Evolutionary conservation across 2,888 invertebrate species (phyloP).

Genomic region (Diploptera punctata): DNA sequence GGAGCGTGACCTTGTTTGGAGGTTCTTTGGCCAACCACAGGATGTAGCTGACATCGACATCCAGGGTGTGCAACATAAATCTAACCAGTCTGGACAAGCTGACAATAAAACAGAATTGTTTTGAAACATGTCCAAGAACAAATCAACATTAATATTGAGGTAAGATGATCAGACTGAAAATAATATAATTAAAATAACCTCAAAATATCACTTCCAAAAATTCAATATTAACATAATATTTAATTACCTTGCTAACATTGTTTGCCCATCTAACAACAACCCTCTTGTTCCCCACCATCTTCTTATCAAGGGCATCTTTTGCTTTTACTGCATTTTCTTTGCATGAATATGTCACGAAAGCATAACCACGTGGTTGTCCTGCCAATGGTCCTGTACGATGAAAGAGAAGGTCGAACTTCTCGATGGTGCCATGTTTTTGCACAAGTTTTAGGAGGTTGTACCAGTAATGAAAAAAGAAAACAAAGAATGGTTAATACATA

Average conservation of each 20-base stretch:
- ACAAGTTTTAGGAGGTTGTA: constrained; percentile 95
- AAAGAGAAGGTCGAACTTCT: constrained; percentile 95
- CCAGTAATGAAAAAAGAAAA: constrained; percentile 66
- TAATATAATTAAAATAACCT: too few relatives aligned
- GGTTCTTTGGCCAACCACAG: too few relatives aligned
- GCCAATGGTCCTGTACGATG: constrained; percentile 89
- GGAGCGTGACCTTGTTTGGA: too few relatives aligned
- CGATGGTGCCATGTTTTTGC: constrained; percentile 91
- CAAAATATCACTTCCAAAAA: too few relatives aligned
- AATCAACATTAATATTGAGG: too few relatives aligned
- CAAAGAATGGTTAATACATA: constrained; percentile 51
- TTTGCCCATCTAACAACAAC: constrained; percentile 85
- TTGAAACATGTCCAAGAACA: too few relatives aligned
- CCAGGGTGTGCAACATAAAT: too few relatives aligned
- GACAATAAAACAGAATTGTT: too few relatives aligned
- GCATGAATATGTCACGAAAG: constrained; percentile 84
- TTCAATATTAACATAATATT: too few relatives aligned
- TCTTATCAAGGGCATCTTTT: constrained; percentile 75
- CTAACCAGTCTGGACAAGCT: too few relatives aligned
- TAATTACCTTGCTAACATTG: constrained; percentile 68
- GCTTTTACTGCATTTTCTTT: constrained; percentile 73
- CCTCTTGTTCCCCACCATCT: constrained; percentile 73
- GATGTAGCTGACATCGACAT: too few relatives aligned
- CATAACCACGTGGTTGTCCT: constrained; percentile 92
- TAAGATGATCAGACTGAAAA: too few relatives aligned